These are phyloP conservation scores for Pheosia tremula DNA, from an alignment of 2,888 invertebrate genomes.

Conservation along the genomic window DNA sequence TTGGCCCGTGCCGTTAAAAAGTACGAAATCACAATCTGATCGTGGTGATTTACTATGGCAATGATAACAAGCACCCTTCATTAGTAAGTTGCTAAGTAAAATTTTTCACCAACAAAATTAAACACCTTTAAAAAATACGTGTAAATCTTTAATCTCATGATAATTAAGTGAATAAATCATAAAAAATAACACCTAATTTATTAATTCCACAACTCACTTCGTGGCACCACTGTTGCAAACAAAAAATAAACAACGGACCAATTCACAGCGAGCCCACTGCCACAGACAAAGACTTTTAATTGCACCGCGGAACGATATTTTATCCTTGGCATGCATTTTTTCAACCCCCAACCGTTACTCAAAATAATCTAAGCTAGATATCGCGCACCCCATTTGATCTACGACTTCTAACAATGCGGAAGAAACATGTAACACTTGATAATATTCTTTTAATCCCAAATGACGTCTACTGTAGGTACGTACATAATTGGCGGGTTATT, in stretches of 20 bases:
- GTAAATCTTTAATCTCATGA: neutral
- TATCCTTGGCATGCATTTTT: conserved; percentile 69
- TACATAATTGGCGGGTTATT: conserved; percentile 47
- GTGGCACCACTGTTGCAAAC: neutral
- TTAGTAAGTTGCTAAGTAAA: neutral
- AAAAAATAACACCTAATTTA: neutral
- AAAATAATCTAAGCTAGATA: conserved; percentile 81
- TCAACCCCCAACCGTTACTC: conserved; percentile 70
- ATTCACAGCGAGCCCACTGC: conserved; percentile 27
- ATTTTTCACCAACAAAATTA: conserved; percentile 2
- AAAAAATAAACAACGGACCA: conserved; percentile 10
- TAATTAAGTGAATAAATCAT: conserved; percentile 6
- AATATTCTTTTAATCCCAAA: conserved; percentile 64
- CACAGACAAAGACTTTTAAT: conserved; percentile 70
- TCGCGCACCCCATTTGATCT: conserved; percentile 71
- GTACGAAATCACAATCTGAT: conserved; percentile 22
- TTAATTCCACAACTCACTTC: neutral
- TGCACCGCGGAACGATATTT: conserved; percentile 76
- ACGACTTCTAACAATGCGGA: conserved; percentile 65
- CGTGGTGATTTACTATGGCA: conserved; percentile 25
- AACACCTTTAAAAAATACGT: neutral
- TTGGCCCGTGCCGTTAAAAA: conserved; percentile 17
- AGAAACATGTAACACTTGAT: conserved; percentile 58
- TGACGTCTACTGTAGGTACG: conserved; percentile 47
- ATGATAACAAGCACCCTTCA: conserved; percentile 1